Conservation (phyloP, 2,888 invertebrate species). For the Lypha dubia region DNA sequence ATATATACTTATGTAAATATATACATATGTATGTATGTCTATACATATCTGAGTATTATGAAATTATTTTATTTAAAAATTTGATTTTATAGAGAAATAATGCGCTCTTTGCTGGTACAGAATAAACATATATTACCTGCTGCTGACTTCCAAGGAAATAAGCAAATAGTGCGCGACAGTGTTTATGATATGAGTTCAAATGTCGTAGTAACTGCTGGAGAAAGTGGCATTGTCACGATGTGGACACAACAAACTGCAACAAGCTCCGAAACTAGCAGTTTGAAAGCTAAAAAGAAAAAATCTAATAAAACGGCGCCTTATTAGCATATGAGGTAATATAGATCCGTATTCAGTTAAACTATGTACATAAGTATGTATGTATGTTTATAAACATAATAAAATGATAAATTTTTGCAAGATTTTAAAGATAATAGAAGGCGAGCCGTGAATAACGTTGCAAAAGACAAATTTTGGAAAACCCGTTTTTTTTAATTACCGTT, state of each 20-base stretch:
- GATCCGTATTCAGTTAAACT: neutral
- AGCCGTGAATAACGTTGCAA: too few relatives aligned
- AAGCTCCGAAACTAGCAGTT: constrained; percentile 36
- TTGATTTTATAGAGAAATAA: constrained; percentile 79
- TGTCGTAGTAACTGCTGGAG: constrained; percentile 88
- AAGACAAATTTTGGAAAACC: too few relatives aligned
- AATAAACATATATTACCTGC: constrained; percentile 85
- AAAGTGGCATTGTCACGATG: constrained; percentile 87
- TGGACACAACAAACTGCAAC: constrained; percentile 84
- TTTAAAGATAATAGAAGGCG: too few relatives aligned
- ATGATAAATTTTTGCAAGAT: too few relatives aligned
- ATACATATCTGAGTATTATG: neutral
- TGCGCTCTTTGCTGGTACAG: constrained; percentile 84
- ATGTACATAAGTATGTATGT: constrained; percentile 6
- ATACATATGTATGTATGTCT: neutral
- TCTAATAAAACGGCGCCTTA: constrained; percentile 75
- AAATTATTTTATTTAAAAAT: neutral
- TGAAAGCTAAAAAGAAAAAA: constrained; percentile 75
- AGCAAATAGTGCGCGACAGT: constrained; percentile 89
- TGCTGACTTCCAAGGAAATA: constrained; percentile 86
- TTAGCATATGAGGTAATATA: constrained; percentile 38
- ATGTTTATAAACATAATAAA: neutral
- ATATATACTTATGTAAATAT: neutral
- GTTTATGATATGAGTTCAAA: constrained; percentile 86
- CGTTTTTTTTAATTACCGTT: too few relatives aligned